These are phyloP conservation scores for Ichneumoninae sp. DNA, from an alignment of 2,888 invertebrate species.

Conservation along the genomic window DNA sequence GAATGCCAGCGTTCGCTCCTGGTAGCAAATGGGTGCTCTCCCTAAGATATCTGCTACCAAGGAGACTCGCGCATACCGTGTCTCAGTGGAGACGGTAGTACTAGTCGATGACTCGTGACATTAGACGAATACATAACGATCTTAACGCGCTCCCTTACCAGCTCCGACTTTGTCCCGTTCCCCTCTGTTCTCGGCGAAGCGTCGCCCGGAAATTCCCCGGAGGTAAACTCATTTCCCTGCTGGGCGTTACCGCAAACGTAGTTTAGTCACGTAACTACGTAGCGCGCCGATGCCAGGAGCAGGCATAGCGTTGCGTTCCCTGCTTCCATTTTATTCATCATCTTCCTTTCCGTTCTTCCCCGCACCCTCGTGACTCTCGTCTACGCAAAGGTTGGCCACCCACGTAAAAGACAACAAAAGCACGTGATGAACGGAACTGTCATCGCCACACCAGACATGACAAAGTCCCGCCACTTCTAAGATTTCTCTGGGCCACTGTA, in stretches of 20 bases:
- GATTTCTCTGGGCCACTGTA: slow-evolving; percentile 28
- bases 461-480: slow-evolving; percentile 76
- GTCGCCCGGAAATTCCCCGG: slow-evolving; percentile 60
- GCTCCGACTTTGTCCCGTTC: slow-evolving; percentile 30
- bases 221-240: slow-evolving; percentile 76
- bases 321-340: slow-evolving; percentile 43
- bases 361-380: slow-evolving; percentile 5
- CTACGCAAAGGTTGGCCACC: slow-evolving; percentile 17
- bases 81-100: background rate
- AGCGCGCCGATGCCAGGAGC: slow-evolving; percentile 25
- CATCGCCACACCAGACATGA: slow-evolving; percentile 82
- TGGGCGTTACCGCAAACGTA: slow-evolving; percentile 72
- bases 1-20: background rate
- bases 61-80: background rate
- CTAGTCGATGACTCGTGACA: slow-evolving; percentile 61
- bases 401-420: slow-evolving; percentile 69
- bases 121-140: slow-evolving; percentile 63
- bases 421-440: slow-evolving; percentile 80
- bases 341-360: slow-evolving; percentile 49
- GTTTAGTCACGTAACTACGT: slow-evolving; percentile 80
- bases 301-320: slow-evolving; percentile 21
- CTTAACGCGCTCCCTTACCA: slow-evolving; percentile 38
- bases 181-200: slow-evolving; percentile 41
- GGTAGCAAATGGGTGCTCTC: background rate
- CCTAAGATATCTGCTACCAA: background rate